Evolutionary conservation across 2,113 vertebrate genomes (phyloP).

Genomic region (Nasalis larvatus): DNA sequence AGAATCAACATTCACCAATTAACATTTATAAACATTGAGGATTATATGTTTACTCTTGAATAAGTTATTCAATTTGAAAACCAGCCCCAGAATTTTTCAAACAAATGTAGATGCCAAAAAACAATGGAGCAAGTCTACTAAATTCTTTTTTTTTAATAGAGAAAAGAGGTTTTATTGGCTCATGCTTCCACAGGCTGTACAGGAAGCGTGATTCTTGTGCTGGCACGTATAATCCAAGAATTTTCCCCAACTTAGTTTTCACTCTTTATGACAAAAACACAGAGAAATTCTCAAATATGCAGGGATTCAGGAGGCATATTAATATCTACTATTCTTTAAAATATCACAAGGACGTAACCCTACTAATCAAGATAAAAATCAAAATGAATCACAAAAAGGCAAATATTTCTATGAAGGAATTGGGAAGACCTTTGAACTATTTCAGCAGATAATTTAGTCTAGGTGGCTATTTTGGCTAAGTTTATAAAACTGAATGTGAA

Average conservation of each 20-base stretch:
- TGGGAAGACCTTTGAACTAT: not conserved
- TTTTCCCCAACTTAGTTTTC: not conserved
- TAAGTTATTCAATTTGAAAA: not conserved
- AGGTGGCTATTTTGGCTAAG: not conserved
- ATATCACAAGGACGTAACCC: not conserved
- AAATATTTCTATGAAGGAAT: not conserved
- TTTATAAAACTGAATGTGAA: constrained; percentile 1
- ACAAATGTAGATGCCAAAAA: not conserved
- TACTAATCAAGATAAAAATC: not conserved
- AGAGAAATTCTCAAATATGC: not conserved
- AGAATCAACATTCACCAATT: not conserved
- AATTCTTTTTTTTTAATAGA: not conserved
- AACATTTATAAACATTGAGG: not conserved
- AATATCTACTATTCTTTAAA: not conserved
- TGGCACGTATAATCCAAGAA: not conserved
- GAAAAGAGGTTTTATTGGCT: too few relatives aligned
- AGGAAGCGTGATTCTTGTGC: too few relatives aligned
- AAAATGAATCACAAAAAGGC: not conserved
- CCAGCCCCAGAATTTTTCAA: not conserved
- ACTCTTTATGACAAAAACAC: not conserved
- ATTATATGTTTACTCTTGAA: not conserved
- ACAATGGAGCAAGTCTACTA: not conserved
- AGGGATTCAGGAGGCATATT: not conserved
- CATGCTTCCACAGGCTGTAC: too few relatives aligned
- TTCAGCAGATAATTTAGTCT: not conserved